Conservation (phyloP, 2,797 vertebrate species). For the Anableps anableps region DNA sequence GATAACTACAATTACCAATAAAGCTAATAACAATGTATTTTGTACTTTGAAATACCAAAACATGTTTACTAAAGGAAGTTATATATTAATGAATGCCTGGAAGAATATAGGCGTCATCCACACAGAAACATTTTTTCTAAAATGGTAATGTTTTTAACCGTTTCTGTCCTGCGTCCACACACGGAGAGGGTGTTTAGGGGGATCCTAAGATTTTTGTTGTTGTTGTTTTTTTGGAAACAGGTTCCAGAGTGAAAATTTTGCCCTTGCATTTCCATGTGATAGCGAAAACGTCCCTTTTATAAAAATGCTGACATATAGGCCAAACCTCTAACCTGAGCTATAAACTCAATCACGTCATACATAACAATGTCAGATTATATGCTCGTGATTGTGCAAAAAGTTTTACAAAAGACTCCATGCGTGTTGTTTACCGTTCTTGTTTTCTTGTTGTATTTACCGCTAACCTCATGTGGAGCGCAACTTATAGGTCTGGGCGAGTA, state of each 20-base stretch:
- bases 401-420: neutral
- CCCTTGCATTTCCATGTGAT: neutral
- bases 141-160: too few relatives aligned
- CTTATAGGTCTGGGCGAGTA: too few relatives aligned
- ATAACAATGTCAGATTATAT: neutral
- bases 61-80: neutral
- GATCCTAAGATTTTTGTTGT: neutral
- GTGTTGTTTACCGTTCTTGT: neutral
- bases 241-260: neutral
- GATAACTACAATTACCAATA: too few relatives aligned
- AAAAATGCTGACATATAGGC: neutral
- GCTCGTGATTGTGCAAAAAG: neutral
- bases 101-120: too few relatives aligned
- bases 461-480: too few relatives aligned
- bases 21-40: too few relatives aligned
- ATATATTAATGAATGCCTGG: neutral
- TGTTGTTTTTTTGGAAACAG: too few relatives aligned
- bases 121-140: too few relatives aligned
- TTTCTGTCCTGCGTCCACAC: too few relatives aligned
- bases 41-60: too few relatives aligned
- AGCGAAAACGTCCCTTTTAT: neutral
- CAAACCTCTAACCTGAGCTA: neutral
- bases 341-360: neutral
- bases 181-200: neutral
- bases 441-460: neutral